Evolutionary conservation across 1,140 invertebrate genomes (phyloP), one percentile per base, ranked within the genome.

Genomic region (Pygmarrhopalites habei): DNA sequence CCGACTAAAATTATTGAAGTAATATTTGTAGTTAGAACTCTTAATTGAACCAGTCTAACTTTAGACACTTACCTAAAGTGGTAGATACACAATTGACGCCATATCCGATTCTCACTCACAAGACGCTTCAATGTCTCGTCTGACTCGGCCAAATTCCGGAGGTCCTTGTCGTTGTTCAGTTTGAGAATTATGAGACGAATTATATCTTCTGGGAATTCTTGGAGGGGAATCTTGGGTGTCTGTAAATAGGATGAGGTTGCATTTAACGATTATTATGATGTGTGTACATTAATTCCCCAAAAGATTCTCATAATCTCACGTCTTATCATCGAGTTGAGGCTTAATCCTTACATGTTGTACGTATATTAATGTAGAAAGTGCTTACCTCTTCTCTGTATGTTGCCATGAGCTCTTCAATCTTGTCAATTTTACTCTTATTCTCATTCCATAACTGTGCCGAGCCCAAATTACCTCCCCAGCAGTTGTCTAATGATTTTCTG

Each of bases 131-230:
- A 85, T 29, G 84, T 80, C 57, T 78, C 79, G 79, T 85, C 87
- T 2, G 88, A 85, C 80, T 78, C 82, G 69, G 78, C 85, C 5
- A 82, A 80, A 51, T 81, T 85, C 68, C 90, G 83, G 71, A 98
- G 82, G 76, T 97, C 93, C 73, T 85, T 85, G 76, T 96, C 92
- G 78, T 97, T 92, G 58, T 88, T 85, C 70, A 98, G 83, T 73
- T 91, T 83, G 15, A 92, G 77, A 51, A 98, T 81, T 56, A 99
- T 90, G 75, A 94, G 88, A 43, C 93, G 83, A 41, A 97, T 83
- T 72, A 93, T 92, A 75, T 98, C 95, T 72, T 90, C 86, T 23
- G 95, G 95, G 51, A 99, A 79, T 74, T 97, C 89, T 44, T 89
- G 82, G 72, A 97, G 82, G 72, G 89, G 89, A 12, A 56, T 56